phyloP scores from a whole-genome alignment of 1,140 invertebrate species.

The Drosophila sucinea region DNA sequence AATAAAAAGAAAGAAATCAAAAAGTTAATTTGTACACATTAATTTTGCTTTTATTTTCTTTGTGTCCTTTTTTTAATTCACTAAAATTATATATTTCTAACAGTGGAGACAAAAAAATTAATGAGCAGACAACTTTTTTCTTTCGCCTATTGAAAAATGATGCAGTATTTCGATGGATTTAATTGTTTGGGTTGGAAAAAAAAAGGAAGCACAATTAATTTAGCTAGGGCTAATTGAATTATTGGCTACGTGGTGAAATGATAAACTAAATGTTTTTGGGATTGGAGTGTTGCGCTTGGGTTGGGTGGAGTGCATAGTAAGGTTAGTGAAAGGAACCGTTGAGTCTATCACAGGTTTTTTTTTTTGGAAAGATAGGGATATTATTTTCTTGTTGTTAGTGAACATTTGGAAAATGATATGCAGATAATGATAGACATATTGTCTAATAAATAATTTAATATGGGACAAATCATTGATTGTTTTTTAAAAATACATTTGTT shows the following conservation, averaged over 20 bases:
- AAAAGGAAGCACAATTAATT: conserved; percentile 51
- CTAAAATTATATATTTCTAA: conserved; percentile 23
- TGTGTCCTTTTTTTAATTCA: conserved; percentile 20
- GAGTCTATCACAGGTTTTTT: conserved; percentile 72
- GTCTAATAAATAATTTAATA: conserved; percentile 64
- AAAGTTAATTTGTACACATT: conserved; percentile 34
- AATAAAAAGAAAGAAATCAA: not conserved
- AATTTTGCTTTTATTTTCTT: conserved; percentile 40
- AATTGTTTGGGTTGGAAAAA: conserved; percentile 46
- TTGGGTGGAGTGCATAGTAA: not conserved
- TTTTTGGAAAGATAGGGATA: conserved; percentile 37
- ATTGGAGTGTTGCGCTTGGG: conserved; percentile 11
- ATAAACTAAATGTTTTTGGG: conserved; percentile 50
- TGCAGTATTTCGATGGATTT: conserved; percentile 65
- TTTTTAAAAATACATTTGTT: conserved; percentile 41
- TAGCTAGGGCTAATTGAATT: conserved; percentile 58
- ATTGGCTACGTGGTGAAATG: conserved; percentile 49
- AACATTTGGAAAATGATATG: conserved; percentile 10
- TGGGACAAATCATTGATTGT: conserved; percentile 64
- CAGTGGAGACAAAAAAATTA: conserved; percentile 30
- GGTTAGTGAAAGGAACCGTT: conserved; percentile 29
- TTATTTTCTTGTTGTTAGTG: conserved; percentile 13
- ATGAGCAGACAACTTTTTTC: conserved; percentile 28
- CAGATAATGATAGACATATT: conserved; percentile 40
- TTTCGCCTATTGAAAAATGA: conserved; percentile 34